A percentile compares a stretch with the other conserved stretches of the same genome.
phyloP scores from a whole-genome alignment of 2,113 vertebrate genomes.

The Opisthocomus hoazin region DNA sequence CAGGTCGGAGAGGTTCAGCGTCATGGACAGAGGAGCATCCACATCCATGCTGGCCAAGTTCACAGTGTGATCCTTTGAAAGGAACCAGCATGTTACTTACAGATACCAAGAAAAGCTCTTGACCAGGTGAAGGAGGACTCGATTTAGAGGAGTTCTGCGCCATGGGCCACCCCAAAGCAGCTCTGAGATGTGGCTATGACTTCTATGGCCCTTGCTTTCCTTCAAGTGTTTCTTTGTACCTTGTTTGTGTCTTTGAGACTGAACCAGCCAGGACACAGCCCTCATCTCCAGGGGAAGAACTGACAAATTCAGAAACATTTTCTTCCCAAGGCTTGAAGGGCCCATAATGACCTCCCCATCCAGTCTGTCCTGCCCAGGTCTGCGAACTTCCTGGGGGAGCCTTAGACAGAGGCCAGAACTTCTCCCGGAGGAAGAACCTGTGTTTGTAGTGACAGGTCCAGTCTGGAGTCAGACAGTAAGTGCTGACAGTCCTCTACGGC shows the following conservation, averaged over 20 bases:
- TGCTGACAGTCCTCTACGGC: neutral
- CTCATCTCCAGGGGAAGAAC: neutral
- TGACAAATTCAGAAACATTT: neutral
- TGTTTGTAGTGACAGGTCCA: neutral
- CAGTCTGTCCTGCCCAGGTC: neutral
- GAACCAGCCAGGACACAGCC: neutral
- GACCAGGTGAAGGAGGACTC: too few species aligned
- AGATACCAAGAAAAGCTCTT: neutral
- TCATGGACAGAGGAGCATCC: slow-evolving; percentile 80
- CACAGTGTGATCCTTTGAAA: slow-evolving; percentile 49
- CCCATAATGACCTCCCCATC: neutral
- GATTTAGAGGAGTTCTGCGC: neutral
- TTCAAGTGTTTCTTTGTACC: neutral
- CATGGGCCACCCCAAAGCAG: neutral
- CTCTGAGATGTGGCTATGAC: accelerated
- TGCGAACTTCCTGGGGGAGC: neutral
- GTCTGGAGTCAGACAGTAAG: neutral
- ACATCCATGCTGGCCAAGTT: slow-evolving; percentile 88
- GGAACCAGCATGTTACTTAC: neutral
- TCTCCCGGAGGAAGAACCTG: neutral
- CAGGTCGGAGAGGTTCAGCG: slow-evolving; percentile 77
- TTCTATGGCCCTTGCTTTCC: neutral
- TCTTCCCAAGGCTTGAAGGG: neutral
- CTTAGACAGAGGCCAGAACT: neutral
- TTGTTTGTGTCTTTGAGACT: neutral